These are phyloP conservation scores for Cromileptes altivelis DNA, from an alignment of 2,113 vertebrate species.

Conservation along the genomic window DNA sequence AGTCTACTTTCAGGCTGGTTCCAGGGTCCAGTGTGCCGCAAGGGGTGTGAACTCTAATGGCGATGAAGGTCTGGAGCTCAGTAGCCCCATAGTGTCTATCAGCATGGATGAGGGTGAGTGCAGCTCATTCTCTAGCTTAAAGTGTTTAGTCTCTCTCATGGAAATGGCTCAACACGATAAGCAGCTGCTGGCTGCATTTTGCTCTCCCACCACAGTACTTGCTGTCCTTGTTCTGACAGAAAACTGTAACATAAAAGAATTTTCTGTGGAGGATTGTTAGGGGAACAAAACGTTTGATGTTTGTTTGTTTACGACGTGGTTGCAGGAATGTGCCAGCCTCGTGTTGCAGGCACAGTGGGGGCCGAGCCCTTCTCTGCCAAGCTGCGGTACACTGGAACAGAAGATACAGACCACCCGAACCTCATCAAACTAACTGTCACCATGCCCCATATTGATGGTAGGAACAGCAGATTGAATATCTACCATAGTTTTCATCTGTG, in stretches of 20 bases:
- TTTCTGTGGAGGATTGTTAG: slow-evolving; percentile 20
- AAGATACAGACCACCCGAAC: slow-evolving; percentile 90
- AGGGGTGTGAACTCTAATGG: slow-evolving; percentile 92
- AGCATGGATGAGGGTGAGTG: slow-evolving; percentile 89
- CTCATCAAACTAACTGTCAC: slow-evolving; percentile 94
- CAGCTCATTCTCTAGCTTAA: slow-evolving; percentile 4
- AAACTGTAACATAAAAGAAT: slow-evolving; percentile 35
- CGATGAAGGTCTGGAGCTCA: slow-evolving; percentile 92
- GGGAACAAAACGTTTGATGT: slow-evolving; percentile 47
- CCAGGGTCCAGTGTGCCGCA: slow-evolving; percentile 93
- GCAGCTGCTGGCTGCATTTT: slow-evolving; percentile 11
- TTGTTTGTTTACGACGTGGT: slow-evolving; percentile 21
- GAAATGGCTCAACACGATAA: slow-evolving; percentile 9
- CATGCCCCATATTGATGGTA: slow-evolving; percentile 97
- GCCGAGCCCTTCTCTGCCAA: slow-evolving; percentile 97
- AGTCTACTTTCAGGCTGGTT: slow-evolving; percentile 95
- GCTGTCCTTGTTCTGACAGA: slow-evolving; percentile 30
- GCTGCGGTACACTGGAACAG: slow-evolving; percentile 92
- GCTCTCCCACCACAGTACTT: slow-evolving; percentile 3
- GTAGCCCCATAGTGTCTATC: slow-evolving; percentile 88
- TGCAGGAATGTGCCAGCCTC: slow-evolving; percentile 94
- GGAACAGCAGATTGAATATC: slow-evolving; percentile 34
- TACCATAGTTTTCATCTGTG: background rate
- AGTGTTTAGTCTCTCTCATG: slow-evolving; percentile 13
- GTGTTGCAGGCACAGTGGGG: slow-evolving; percentile 90